These are phyloP conservation scores for Hippolais icterina DNA, from an alignment of 2,113 vertebrate genomes.

Conservation along the genomic window DNA sequence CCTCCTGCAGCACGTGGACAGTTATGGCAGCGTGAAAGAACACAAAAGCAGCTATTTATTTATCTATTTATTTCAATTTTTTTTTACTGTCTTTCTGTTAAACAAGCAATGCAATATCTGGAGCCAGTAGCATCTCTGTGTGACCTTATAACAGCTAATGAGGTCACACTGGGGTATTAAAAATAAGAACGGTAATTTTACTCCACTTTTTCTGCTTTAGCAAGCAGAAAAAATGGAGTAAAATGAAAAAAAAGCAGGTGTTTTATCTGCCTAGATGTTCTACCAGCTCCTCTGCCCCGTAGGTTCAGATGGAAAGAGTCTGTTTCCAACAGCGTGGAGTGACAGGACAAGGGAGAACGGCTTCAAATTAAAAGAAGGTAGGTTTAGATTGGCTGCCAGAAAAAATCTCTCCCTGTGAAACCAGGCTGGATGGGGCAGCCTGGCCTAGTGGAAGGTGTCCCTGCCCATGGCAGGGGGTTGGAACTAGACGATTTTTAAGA, in stretches of 20 bases:
- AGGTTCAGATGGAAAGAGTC: background rate
- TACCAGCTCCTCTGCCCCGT: background rate
- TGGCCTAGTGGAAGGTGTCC: background rate
- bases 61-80: background rate
- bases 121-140: background rate
- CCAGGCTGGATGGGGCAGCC: background rate
- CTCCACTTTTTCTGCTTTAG: background rate
- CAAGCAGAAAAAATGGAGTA: background rate
- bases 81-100: background rate
- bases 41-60: background rate
- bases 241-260: background rate
- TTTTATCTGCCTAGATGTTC: background rate
- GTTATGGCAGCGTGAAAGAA: background rate
- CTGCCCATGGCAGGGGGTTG: background rate
- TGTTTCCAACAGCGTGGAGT: background rate
- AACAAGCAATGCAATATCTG: background rate
- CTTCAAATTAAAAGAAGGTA: background rate
- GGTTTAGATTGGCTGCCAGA: background rate
- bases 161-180: background rate
- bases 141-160: background rate
- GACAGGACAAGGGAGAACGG: no score
- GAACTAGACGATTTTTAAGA: background rate
- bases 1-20: constrained; percentile 52
- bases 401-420: background rate
- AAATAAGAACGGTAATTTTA: background rate